Percentiles rank a stretch among this genome's conserved stretches.
phyloP scores from a whole-genome alignment of 2,888 invertebrate genomes.

The Cabera pusaria region DNA sequence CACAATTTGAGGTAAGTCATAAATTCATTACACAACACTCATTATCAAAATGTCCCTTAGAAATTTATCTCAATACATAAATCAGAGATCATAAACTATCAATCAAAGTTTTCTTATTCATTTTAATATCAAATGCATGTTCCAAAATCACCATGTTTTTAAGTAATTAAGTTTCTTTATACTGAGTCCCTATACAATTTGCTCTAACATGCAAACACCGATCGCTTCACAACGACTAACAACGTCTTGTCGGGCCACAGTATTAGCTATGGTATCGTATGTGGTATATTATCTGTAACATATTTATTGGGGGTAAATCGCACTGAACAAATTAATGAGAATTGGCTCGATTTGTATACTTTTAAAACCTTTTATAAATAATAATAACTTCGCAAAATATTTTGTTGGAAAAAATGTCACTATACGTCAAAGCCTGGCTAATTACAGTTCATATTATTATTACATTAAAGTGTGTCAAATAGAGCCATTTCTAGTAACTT shows the following conservation, averaged over 20 bases:
- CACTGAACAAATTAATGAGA: slow-evolving; percentile 21
- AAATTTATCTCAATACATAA: too few species aligned
- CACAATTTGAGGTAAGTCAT: slow-evolving; percentile 89
- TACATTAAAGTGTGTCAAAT: slow-evolving; percentile 1
- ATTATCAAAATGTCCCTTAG: background rate
- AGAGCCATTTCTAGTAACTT: slow-evolving; percentile 10
- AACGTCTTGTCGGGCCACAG: slow-evolving; percentile 77
- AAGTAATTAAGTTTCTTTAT: slow-evolving; percentile 19
- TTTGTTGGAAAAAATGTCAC: too few species aligned
- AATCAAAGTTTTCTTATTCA: too few species aligned
- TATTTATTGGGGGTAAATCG: slow-evolving; percentile 56
- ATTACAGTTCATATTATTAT: too few species aligned
- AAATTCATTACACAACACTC: slow-evolving; percentile 12
- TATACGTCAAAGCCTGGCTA: too few species aligned
- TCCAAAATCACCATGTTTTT: slow-evolving; percentile 19
- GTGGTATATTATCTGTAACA: slow-evolving; percentile 79
- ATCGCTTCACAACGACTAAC: slow-evolving; percentile 84
- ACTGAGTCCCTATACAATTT: slow-evolving; percentile 73
- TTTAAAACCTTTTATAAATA: too few species aligned
- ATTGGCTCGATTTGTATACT: slow-evolving; percentile 1
- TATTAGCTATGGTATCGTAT: slow-evolving; percentile 79
- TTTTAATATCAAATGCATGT: slow-evolving; percentile 69
- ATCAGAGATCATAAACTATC: too few species aligned
- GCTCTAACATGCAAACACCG: slow-evolving; percentile 84
- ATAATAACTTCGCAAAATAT: too few species aligned